Evolutionary conservation across 2,797 vertebrate species (phyloP).

Genomic region (Anguilla anguilla): DNA sequence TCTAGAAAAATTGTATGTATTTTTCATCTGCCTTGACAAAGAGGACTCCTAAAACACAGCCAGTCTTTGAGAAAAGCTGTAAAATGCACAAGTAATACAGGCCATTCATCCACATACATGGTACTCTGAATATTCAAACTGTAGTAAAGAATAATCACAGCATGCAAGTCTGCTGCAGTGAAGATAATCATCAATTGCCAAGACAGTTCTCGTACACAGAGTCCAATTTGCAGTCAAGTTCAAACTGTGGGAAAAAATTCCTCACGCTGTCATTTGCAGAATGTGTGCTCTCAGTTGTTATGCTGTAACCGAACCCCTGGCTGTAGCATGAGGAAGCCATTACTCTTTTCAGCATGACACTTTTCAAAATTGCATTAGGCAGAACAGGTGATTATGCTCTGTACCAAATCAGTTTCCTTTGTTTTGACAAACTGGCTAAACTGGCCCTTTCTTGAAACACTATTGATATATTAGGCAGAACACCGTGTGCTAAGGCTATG

Average conservation of each 20-base stretch:
- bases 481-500: neutral
- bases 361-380: neutral
- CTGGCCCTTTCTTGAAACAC: slow-evolving; percentile 1
- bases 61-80: neutral
- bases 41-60: neutral
- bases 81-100: neutral
- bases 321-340: neutral
- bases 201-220: neutral
- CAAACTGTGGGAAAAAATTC: neutral
- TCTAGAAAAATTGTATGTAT: neutral
- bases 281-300: neutral
- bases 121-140: neutral
- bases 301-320: neutral
- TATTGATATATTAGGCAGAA: neutral
- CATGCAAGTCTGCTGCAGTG: neutral
- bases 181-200: neutral
- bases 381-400: slow-evolving; percentile 6
- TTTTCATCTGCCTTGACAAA: neutral
- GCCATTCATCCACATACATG: neutral
- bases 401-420: slow-evolving; percentile 8
- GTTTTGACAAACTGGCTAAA: slow-evolving; percentile 23
- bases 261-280: neutral
- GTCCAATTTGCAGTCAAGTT: neutral
- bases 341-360: neutral
- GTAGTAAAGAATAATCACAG: neutral